Evolutionary conservation across 2,888 invertebrate genomes (phyloP).

Genomic region (Drosophila neoperkinsi): DNA sequence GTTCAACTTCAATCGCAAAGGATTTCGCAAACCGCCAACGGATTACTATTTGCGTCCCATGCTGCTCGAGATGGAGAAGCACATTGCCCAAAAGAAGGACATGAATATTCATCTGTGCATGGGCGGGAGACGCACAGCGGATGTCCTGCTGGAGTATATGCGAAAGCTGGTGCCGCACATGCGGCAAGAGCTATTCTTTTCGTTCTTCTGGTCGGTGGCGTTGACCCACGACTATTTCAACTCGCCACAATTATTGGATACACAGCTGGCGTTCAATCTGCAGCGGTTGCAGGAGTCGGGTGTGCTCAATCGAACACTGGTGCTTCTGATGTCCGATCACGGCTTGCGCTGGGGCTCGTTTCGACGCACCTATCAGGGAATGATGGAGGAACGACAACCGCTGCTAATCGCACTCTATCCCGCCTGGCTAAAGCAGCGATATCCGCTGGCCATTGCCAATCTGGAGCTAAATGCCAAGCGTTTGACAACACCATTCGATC

Average conservation of each 20-base stretch:
- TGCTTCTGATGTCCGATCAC: slow-evolving; percentile 93
- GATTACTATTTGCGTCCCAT: slow-evolving; percentile 94
- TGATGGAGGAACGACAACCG: slow-evolving; percentile 95
- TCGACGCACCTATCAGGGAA: slow-evolving; percentile 92
- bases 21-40: slow-evolving; percentile 92
- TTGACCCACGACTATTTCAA: slow-evolving; percentile 94
- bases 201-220: slow-evolving; percentile 93
- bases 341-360: slow-evolving; percentile 95
- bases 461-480: slow-evolving; percentile 88
- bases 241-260: slow-evolving; percentile 91
- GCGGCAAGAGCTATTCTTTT: slow-evolving; percentile 89
- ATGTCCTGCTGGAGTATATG: slow-evolving; percentile 90
- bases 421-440: slow-evolving; percentile 88
- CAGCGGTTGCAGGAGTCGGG: slow-evolving; percentile 87
- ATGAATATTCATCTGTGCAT: slow-evolving; percentile 79
- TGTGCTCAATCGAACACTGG: slow-evolving; percentile 85
- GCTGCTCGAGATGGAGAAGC: slow-evolving; percentile 88
- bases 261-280: slow-evolving; percentile 73
- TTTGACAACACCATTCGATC: slow-evolving; percentile 93
- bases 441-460: slow-evolving; percentile 88
- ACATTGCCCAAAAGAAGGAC: slow-evolving; percentile 87
- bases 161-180: slow-evolving; percentile 88
- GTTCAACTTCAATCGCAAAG: slow-evolving; percentile 92
- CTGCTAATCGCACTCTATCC: slow-evolving; percentile 91
- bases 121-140: slow-evolving; percentile 87